Conservation (phyloP, 2,113 vertebrate genomes). For the Mohoua ochrocephala region DNA sequence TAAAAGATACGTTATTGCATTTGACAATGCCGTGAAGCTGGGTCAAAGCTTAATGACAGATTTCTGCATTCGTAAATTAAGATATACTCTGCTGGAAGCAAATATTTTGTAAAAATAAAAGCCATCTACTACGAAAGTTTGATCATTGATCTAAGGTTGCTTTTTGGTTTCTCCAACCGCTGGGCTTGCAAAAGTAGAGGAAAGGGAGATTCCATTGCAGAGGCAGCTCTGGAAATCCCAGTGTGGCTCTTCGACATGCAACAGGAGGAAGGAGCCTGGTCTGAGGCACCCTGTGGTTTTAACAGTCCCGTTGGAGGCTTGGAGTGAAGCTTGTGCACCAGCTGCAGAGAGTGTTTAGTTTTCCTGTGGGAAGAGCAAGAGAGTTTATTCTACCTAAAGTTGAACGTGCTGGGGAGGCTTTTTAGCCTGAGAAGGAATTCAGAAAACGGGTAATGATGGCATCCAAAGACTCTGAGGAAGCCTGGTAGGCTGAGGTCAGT, state of each 20-base stretch:
- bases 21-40: slow-evolving; percentile 81
- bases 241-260: neutral
- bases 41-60: slow-evolving; percentile 85
- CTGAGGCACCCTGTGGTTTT: neutral
- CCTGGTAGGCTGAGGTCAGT: neutral
- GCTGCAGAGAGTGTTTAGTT: neutral
- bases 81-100: slow-evolving; percentile 80
- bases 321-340: neutral
- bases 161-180: slow-evolving; percentile 32
- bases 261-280: neutral
- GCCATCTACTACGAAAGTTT: slow-evolving; percentile 69
- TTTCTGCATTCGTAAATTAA: slow-evolving; percentile 79
- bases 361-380: neutral
- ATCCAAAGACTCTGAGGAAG: neutral
- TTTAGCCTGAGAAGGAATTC: neutral
- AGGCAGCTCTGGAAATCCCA: neutral
- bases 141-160: slow-evolving; percentile 72
- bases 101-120: slow-evolving; percentile 83
- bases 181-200: neutral
- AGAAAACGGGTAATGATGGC: neutral
- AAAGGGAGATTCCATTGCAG: neutral
- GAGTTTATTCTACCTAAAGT: neutral
- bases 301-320: neutral
- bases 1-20: slow-evolving; percentile 82
- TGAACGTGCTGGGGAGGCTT: neutral